Base-by-base conservation (phyloP, 1,140 invertebrate genomes). In the Trichonephila clavipes region DNA sequence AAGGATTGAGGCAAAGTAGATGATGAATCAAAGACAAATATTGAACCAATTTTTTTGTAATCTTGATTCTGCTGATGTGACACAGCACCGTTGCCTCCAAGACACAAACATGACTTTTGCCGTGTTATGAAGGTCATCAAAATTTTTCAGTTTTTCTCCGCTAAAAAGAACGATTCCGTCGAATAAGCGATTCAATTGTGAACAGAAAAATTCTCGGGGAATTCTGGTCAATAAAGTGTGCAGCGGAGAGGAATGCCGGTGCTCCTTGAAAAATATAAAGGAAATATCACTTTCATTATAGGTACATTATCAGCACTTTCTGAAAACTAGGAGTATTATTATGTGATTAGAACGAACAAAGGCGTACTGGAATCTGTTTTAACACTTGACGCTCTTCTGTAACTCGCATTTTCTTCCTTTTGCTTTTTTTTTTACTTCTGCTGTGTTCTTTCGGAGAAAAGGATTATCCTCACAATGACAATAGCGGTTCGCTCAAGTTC, bases 331-430 rank as follows among this genome's bases (percentile, higher is more conserved):
- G 12, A 85, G 90, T 85, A 92, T 92, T 92, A 92, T 92, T 85
- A 92, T 81, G 62, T 92, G 77, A 92, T 92, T 92, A 92, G n/a
- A 81, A 24, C 81, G 59, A 85, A 92, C 90, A 92, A 92, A 85
- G 88, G 19, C 69, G 28, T 90, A 16, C 24, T 44, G 10, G 24
- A 59, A 66, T 64, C 77, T 92, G 82, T 92, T 92, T 92, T 83
- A 92, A 77, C 62, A 85, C 90, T 90, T 90, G 72, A 40, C 89
- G 89, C 28, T 64, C n/a, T 69, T 69, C 66, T 69, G 24, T 51
- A 69, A 69, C 66, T 24, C 51, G 51, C 72, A 44, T 90, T 82
- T 69, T 64, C 51, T 89, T 51, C 40, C 2, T 89, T 89, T n/a
- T 89, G 34, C n/a, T 28, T 28, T 88, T 64, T 72, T 89, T 89